Evolutionary conservation across 2,888 invertebrate genomes (phyloP).

Genomic region (Trachelus stipa): DNA sequence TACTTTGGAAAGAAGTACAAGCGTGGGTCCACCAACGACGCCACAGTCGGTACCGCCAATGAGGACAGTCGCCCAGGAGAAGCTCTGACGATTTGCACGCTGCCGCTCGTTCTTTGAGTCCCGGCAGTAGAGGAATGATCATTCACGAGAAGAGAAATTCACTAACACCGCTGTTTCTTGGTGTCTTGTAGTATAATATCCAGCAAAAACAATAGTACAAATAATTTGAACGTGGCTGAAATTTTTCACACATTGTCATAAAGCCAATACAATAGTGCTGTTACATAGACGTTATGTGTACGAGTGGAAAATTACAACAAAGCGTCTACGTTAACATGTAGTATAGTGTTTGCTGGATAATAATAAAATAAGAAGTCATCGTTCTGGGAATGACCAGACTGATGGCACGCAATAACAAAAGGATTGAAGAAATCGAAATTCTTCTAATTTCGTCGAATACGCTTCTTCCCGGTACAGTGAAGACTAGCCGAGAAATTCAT

Average conservation of each 20-base stretch:
- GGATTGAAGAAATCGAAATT: neutral
- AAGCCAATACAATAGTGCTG: neutral
- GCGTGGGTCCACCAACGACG: slow-evolving; percentile 54
- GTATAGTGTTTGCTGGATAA: neutral
- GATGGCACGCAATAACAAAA: neutral
- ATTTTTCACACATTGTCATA: neutral
- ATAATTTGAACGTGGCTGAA: neutral
- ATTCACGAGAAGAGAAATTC: neutral
- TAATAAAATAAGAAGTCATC: neutral
- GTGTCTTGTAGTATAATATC: neutral
- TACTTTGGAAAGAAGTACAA: slow-evolving; percentile 58
- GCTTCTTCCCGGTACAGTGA: neutral
- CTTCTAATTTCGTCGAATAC: neutral
- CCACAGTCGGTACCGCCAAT: slow-evolving; percentile 36
- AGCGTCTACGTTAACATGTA: neutral
- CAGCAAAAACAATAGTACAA: neutral
- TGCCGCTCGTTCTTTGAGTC: slow-evolving; percentile 63
- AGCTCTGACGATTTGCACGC: slow-evolving; percentile 64
- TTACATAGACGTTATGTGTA: neutral
- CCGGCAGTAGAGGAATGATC: slow-evolving; percentile 44
- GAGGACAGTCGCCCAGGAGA: slow-evolving; percentile 51
- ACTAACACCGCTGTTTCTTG: neutral
- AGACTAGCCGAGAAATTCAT: neutral
- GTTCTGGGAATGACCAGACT: neutral
- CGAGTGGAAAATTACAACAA: neutral